Evolutionary conservation across 1,140 invertebrate genomes (phyloP).

Genomic region (Episyrphus balteatus): DNA sequence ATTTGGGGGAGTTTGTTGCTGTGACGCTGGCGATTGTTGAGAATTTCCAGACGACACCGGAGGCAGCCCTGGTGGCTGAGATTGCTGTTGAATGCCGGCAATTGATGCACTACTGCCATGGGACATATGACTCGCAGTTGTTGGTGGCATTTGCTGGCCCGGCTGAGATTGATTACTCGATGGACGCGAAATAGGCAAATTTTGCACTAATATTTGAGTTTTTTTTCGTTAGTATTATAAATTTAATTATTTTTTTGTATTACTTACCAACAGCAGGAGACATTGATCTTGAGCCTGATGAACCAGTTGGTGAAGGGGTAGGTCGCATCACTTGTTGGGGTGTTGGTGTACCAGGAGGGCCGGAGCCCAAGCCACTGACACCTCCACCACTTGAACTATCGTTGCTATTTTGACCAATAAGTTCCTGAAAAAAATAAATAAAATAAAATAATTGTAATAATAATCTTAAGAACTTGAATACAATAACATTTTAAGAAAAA

Average conservation of each 20-base stretch:
- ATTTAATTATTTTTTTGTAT: neutral
- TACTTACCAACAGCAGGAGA: slow-evolving; percentile 86
- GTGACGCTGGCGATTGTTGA: slow-evolving; percentile 32
- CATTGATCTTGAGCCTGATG: slow-evolving; percentile 82
- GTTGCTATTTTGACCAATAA: slow-evolving; percentile 75
- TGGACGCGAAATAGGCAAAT: slow-evolving; percentile 48
- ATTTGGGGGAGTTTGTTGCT: slow-evolving; percentile 47
- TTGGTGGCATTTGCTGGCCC: slow-evolving; percentile 42
- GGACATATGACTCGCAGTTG: slow-evolving; percentile 42
- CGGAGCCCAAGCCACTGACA: slow-evolving; percentile 61
- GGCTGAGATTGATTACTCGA: slow-evolving; percentile 74
- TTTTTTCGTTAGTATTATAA: neutral
- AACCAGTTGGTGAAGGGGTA: slow-evolving; percentile 84
- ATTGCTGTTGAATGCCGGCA: slow-evolving; percentile 13
- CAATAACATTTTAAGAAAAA: neutral
- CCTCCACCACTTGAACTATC: slow-evolving; percentile 54
- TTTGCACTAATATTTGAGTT: slow-evolving; percentile 17
- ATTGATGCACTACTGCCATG: slow-evolving; percentile 1
- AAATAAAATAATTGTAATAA: slow-evolving; percentile 3
- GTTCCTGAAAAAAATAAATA: slow-evolving; percentile 50
- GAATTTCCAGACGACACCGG: slow-evolving; percentile 28
- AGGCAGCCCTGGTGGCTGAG: slow-evolving; percentile 13
- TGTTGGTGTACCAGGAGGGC: slow-evolving; percentile 60
- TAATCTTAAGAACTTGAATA: neutral
- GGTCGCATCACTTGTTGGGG: slow-evolving; percentile 62